A percentile compares a stretch with the other conserved stretches of the same genome.
Evolutionary conservation across 2,797 vertebrate genomes (phyloP).

Genomic region (Anguilla megastoma): DNA sequence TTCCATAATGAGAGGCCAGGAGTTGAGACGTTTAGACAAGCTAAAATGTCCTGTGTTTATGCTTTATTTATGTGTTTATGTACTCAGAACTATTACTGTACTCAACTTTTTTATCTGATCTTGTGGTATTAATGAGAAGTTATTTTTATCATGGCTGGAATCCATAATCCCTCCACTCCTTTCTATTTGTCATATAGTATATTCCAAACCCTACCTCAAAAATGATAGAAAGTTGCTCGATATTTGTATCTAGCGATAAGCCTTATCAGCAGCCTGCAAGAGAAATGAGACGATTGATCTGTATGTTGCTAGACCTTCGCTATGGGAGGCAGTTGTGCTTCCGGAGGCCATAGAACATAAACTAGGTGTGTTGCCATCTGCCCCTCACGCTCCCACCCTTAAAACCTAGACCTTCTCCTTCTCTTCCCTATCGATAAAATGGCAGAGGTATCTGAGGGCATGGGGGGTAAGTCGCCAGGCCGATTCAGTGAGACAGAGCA

Average conservation of each 20-base stretch:
- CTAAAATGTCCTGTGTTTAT: background rate
- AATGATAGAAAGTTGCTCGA: slow-evolving; percentile 24
- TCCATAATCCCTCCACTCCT: background rate
- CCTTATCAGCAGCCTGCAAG: slow-evolving; percentile 18
- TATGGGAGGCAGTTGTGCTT: background rate
- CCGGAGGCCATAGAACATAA: background rate
- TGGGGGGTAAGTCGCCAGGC: background rate
- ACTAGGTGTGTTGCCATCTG: background rate
- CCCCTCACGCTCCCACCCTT: too few species aligned
- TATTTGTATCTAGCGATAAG: slow-evolving; percentile 29
- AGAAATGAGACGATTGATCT: background rate
- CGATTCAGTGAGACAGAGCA: background rate
- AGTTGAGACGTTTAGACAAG: background rate
- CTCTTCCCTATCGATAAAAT: background rate
- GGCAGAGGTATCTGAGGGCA: background rate
- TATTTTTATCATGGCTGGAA: background rate
- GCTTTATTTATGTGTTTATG: background rate
- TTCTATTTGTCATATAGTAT: background rate
- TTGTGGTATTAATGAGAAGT: background rate
- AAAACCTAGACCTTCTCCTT: background rate
- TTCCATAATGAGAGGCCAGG: background rate
- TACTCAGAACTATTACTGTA: background rate
- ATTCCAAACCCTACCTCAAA: background rate
- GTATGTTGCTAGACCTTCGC: background rate
- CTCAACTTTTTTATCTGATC: background rate